Evolutionary conservation across 2,797 vertebrate genomes (phyloP).

Genomic region (Iguana delicatissima): DNA sequence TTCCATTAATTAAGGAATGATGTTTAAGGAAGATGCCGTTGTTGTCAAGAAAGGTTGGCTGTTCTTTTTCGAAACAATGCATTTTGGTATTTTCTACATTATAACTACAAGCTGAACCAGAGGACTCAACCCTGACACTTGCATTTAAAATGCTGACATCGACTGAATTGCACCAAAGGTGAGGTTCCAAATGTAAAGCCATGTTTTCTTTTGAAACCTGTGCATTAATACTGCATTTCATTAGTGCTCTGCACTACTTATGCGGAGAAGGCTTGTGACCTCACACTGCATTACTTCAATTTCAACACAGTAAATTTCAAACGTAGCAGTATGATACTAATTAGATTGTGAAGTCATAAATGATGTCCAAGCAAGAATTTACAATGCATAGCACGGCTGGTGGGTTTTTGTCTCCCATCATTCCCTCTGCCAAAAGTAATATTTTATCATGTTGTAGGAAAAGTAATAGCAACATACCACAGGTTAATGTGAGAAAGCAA

Average conservation of each 20-base stretch:
- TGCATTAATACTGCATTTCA: slow-evolving; percentile 66
- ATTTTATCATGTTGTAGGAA: slow-evolving; percentile 55
- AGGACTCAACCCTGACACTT: slow-evolving; percentile 45
- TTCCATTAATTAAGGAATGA: slow-evolving; percentile 70
- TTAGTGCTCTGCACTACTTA: slow-evolving; percentile 63
- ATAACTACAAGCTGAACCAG: slow-evolving; percentile 31
- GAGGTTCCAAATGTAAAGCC: slow-evolving; percentile 71
- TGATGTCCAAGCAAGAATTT: slow-evolving; percentile 73
- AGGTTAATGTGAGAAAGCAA: slow-evolving; percentile 52
- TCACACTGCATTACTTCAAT: slow-evolving; percentile 76
- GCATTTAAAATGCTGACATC: slow-evolving; percentile 51
- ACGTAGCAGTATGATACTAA: slow-evolving; percentile 68
- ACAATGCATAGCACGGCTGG: slow-evolving; percentile 53
- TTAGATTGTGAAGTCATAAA: slow-evolving; percentile 80
- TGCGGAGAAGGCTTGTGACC: slow-evolving; percentile 65
- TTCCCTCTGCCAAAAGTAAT: slow-evolving; percentile 54
- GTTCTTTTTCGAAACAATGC: slow-evolving; percentile 51
- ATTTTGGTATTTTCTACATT: slow-evolving; percentile 46
- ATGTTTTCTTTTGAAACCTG: slow-evolving; percentile 70
- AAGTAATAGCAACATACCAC: slow-evolving; percentile 35
- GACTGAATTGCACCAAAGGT: slow-evolving; percentile 54
- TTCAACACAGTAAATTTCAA: slow-evolving; percentile 78
- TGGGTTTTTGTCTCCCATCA: slow-evolving; percentile 62
- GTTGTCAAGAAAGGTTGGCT: slow-evolving; percentile 42
- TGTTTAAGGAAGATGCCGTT: slow-evolving; percentile 63